phyloP scores from a whole-genome alignment of 2,113 vertebrate species.

The Cyanoderma ruficeps region DNA sequence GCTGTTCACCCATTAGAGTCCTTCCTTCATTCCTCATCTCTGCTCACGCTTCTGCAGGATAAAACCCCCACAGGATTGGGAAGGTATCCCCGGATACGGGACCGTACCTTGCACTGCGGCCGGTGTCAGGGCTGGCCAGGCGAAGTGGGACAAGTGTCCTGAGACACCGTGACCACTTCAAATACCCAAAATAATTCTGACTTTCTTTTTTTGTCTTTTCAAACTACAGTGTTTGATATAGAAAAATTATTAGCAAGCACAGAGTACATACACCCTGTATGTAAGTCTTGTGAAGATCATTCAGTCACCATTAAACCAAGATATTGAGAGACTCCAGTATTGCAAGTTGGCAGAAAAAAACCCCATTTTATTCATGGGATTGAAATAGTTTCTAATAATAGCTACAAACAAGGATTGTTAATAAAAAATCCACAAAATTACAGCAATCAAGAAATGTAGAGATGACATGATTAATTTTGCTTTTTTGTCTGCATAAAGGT shows the following conservation, averaged over 20 bases:
- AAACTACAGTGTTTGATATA: neutral
- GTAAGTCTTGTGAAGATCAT: neutral
- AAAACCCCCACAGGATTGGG: too few species aligned
- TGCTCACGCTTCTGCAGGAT: too few species aligned
- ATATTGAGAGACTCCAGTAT: neutral
- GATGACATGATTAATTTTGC: neutral
- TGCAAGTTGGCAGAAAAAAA: neutral
- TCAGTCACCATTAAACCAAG: neutral
- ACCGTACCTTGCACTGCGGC: too few species aligned
- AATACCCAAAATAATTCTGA: neutral
- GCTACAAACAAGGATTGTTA: neutral
- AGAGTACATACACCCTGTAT: neutral
- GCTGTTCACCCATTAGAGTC: too few species aligned
- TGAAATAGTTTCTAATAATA: neutral
- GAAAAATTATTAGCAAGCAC: neutral
- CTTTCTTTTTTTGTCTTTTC: neutral
- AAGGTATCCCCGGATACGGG: too few species aligned
- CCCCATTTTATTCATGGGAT: neutral
- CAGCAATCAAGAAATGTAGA: neutral
- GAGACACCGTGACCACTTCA: neutral
- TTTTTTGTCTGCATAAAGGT: neutral
- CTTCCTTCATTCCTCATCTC: too few species aligned
- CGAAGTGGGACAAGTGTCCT: too few species aligned
- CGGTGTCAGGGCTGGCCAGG: too few species aligned
- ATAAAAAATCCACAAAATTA: neutral